Evolutionary conservation across 2,888 invertebrate genomes (phyloP).

Genomic region (Calameuta idolon): DNA sequence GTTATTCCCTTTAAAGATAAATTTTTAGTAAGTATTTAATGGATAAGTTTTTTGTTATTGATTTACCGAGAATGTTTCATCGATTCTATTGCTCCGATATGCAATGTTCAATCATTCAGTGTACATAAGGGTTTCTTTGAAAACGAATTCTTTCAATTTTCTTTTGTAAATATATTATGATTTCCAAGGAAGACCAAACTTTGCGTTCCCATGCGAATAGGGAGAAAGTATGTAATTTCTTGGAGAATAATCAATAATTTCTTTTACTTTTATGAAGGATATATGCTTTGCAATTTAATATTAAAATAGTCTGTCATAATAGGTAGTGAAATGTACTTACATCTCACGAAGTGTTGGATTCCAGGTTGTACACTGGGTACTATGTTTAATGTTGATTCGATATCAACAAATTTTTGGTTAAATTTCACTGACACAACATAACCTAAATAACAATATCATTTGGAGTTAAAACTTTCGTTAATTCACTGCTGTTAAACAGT

Average conservation of each 20-base stretch:
- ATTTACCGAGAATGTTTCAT: neutral
- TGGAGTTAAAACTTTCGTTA: neutral
- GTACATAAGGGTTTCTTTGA: neutral
- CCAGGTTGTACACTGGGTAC: neutral
- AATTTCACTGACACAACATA: neutral
- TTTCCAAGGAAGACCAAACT: neutral
- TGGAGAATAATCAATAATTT: neutral
- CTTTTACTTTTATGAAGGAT: neutral
- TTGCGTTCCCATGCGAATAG: neutral
- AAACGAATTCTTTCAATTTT: neutral
- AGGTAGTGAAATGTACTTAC: neutral
- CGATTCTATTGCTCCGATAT: neutral
- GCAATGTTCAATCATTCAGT: neutral
- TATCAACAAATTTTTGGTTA: neutral
- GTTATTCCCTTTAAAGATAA: neutral
- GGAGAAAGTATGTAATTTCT: neutral
- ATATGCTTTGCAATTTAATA: no score
- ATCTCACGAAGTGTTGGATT: neutral
- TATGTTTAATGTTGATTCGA: neutral
- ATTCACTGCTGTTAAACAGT: neutral
- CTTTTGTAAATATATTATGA: neutral
- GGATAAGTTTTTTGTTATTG: neutral
- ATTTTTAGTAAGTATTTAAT: neutral
- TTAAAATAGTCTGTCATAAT: neutral
- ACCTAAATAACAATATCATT: neutral